Evolutionary conservation across 2,113 vertebrate genomes (phyloP), one percentile per base, ranked within the genome.

Genomic region (Catharus fuscescens): DNA sequence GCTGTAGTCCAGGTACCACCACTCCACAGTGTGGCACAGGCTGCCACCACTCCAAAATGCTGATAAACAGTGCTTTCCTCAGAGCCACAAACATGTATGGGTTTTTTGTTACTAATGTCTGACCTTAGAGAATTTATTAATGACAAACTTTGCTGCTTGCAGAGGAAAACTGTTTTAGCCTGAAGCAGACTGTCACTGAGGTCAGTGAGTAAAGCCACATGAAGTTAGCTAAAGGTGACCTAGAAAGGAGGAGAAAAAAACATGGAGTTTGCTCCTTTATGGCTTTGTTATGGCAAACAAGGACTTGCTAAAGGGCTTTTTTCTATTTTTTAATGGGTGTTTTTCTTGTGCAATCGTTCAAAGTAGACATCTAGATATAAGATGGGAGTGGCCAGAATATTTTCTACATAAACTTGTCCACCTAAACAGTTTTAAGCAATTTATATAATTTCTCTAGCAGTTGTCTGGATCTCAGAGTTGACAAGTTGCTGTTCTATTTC

Each of bases 191-290:
- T 91, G 88, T 90, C 92, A 62, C 65, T 53, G 86, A 79, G 59
- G 74, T 92, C 82, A 65, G 67, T 2, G 5, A 60, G 12, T 56
- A 83, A 79, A 87, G 71, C 64, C 87, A 73, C 45, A 73, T n/a
- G 66, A 96, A 93, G 84, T 85, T 60, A 95, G 67, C 29, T 73
- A 82, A 93, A 96, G n/a, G 69, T 86, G 74, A 96, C 52, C 73
- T 71, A 92, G 79, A 93, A 96, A 93, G 10, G 32, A 92, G 54
- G 18, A 28, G 12, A 26, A 38, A 56, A 78, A 70, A 61, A 4
- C 32, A 54, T 2, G 3, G 17, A 5, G 57, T 67, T 65, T 76
- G 20, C 69, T 70, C 48, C 45, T 92, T 86, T 53, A 16, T 66
- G 28, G 44, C 50, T 88, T 88, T 78, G 28, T 72, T 57, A 76